These are phyloP conservation scores for Mimumesa dahlbomi DNA, from an alignment of 2,888 invertebrate species.

Conservation along the genomic window DNA sequence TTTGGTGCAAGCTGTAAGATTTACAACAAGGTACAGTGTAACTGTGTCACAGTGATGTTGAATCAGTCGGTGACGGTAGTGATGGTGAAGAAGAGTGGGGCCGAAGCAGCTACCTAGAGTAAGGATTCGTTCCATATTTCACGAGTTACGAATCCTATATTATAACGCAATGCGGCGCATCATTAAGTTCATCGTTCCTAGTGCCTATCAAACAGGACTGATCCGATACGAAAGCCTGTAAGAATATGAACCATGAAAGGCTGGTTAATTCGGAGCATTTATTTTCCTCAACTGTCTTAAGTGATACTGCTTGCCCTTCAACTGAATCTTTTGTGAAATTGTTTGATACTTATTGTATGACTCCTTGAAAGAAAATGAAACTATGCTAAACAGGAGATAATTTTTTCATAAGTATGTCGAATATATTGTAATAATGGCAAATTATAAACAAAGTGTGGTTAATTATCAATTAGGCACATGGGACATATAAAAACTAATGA, in stretches of 20 bases:
- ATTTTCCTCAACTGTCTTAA: slow-evolving; percentile 47
- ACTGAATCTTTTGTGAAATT: slow-evolving; percentile 44
- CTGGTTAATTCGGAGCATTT: slow-evolving; percentile 31
- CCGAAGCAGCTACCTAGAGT: slow-evolving; percentile 49
- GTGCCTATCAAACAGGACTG: neutral
- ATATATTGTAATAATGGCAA: too few relatives aligned
- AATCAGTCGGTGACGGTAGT: slow-evolving; percentile 52
- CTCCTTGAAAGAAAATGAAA: too few relatives aligned
- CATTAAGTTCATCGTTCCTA: slow-evolving; percentile 43
- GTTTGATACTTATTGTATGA: slow-evolving; percentile 22
- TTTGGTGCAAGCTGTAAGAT: slow-evolving; percentile 78
- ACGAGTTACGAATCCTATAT: slow-evolving; percentile 60
- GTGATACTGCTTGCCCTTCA: slow-evolving; percentile 35
- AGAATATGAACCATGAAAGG: slow-evolving; percentile 42
- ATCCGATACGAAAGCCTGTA: slow-evolving; percentile 25
- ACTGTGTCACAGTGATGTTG: slow-evolving; percentile 73
- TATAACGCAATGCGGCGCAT: slow-evolving; percentile 56
- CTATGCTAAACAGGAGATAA: too few relatives aligned
- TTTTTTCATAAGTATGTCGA: too few relatives aligned
- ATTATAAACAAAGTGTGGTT: too few relatives aligned
- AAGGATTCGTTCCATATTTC: slow-evolving; percentile 62
- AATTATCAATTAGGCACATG: too few relatives aligned
- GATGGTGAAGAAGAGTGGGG: slow-evolving; percentile 57
- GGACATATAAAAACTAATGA: too few relatives aligned
- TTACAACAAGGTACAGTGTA: slow-evolving; percentile 76